These are phyloP conservation scores for Mythimna impura DNA, from an alignment of 2,888 invertebrate species.

Conservation along the genomic window DNA sequence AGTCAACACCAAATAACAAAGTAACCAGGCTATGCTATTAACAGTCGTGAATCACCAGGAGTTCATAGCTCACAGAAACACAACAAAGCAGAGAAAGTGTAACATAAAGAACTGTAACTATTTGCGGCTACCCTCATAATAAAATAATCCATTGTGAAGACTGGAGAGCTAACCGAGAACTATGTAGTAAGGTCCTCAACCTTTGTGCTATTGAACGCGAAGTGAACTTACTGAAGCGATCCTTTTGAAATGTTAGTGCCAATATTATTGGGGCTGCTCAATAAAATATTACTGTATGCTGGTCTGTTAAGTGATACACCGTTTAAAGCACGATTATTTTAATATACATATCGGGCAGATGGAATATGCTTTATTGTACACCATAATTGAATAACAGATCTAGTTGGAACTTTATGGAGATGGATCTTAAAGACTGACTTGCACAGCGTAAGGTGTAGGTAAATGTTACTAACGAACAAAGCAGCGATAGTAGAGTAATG, in stretches of 20 bases:
- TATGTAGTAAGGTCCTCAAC: constrained; percentile 46
- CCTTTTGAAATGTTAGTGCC: constrained; percentile 20
- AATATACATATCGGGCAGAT: background rate
- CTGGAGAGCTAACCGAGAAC: constrained; percentile 36
- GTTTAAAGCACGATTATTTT: constrained; percentile 2
- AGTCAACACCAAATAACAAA: background rate
- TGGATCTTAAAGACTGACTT: too few relatives aligned
- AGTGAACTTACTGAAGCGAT: constrained; percentile 10
- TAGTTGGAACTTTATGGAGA: background rate
- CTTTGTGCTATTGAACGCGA: constrained; percentile 33
- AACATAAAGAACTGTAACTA: constrained; percentile 39
- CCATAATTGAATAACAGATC: background rate
- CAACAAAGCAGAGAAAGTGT: constrained; percentile 60
- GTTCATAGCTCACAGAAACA: constrained; percentile 36
- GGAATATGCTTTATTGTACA: background rate
- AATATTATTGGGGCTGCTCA: constrained; percentile 12
- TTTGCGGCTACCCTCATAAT: constrained; percentile 49
- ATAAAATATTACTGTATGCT: constrained; percentile 11
- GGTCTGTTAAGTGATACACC: background rate
- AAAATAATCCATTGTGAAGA: constrained; percentile 47
- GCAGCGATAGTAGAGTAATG: too few relatives aligned
- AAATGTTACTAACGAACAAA: too few relatives aligned
- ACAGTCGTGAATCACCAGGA: constrained; percentile 18
- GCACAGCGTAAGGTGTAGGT: too few relatives aligned
- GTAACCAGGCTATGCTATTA: constrained; percentile 3